These are phyloP conservation scores for Drosophila seclusa DNA, from an alignment of 2,888 invertebrate species.

Conservation along the genomic window DNA sequence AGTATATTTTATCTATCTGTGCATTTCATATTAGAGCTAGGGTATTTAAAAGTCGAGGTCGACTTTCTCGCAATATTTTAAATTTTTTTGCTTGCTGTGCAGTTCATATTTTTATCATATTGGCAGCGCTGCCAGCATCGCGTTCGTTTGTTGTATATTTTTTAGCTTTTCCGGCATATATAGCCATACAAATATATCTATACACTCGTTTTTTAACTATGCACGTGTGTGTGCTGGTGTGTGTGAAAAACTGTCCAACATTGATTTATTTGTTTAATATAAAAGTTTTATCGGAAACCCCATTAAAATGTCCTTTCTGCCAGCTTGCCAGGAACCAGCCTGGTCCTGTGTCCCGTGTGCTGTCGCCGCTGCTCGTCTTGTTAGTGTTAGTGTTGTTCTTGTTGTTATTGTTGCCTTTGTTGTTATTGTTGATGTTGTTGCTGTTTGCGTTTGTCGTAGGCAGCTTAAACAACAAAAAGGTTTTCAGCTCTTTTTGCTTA, in stretches of 20 bases:
- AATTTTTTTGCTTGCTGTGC: conserved; percentile 60
- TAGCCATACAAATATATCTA: conserved; percentile 74
- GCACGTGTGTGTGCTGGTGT: conserved; percentile 39
- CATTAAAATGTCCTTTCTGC: conserved; percentile 82
- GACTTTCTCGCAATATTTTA: neutral
- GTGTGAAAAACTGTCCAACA: conserved; percentile 76
- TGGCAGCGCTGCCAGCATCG: conserved; percentile 69
- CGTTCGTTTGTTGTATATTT: conserved; percentile 66
- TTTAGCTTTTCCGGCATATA: conserved; percentile 76
- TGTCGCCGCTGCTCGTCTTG: conserved; percentile 37
- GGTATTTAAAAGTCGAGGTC: conserved; percentile 21
- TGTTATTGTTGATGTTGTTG: conserved; percentile 46
- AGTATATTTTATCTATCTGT: neutral
- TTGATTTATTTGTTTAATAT: conserved; percentile 83
- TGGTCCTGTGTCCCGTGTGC: conserved; percentile 45
- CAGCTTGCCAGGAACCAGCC: conserved; percentile 71
- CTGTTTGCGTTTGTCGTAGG: conserved; percentile 74
- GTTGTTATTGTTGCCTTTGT: conserved; percentile 25
- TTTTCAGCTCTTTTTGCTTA: conserved; percentile 64
- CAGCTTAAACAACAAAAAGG: conserved; percentile 80
- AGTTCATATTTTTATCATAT: conserved; percentile 81
- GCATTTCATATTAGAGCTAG: conserved; percentile 8
- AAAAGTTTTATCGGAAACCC: conserved; percentile 82
- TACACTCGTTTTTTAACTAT: conserved; percentile 72
- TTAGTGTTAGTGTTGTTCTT: conserved; percentile 14